Evolutionary conservation across 1,140 invertebrate genomes (phyloP), one percentile per base, ranked within the genome.

Genomic region (Apis dorsata): DNA sequence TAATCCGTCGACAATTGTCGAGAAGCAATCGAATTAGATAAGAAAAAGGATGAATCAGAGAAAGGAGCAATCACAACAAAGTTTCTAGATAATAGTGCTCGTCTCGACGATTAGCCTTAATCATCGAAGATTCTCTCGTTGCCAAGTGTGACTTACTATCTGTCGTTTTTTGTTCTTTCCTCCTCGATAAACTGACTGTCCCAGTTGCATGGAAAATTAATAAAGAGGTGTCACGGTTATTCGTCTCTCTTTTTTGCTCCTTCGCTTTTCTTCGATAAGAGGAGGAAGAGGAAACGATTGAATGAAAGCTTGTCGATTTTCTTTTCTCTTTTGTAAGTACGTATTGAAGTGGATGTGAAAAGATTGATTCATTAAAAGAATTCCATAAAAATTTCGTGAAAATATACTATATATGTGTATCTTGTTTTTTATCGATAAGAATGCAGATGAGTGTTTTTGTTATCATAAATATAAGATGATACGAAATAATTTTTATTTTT

Each of bases 31-130:
- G 55, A 59, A 51, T 53, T 17, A 7, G 34, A 44, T 44, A 44
- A 44, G 34, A 44, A 51, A 76, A 19, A 19, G 21, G 7, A 76
- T 69, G 73, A 81, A 34, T 81, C 73, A 77, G 34, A 44, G 49
- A 44, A 55, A 51, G 60, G 1, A 57, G 70, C 60, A 74, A 74
- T 28, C 28, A 21, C 19, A 19, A 44, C 24, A 34, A n/a, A 19
- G 44, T 81, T 76, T 76, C 72, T 76, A 63, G 63, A 59, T 76
- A 69, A 60, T 53, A 55, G 80, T 12, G n/a, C 15, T 3, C 34
- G 2, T 34, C 34, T 1, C 49, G n/a, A 12, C 72, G 51, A 69
- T 76, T 76, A 81, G 13, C 44, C 19, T 53, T 81, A 77, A 81
- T 81, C 55, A 12, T 44, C 11, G 12, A 49, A 11, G 12, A 17